Base-by-base conservation (phyloP, 2,888 invertebrate genomes). In the Blomia tropicalis region DNA sequence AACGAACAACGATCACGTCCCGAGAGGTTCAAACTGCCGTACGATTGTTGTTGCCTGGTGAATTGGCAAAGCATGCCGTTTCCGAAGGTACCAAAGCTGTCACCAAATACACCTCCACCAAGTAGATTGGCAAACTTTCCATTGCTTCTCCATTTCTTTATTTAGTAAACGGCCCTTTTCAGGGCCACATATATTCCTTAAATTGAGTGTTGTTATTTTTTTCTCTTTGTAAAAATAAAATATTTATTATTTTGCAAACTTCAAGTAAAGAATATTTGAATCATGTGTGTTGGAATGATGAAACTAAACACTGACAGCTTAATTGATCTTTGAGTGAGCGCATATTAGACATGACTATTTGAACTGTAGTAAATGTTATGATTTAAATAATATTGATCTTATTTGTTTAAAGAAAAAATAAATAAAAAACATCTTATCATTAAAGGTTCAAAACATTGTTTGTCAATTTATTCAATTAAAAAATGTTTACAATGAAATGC, bases 161-260 rank as follows among this genome's bases (percentile, higher is more conserved):
- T 17, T 41, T 17, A 14, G 14, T n/a, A 66, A 67, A 66, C 56
- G 66, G 66, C 63, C 64, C 66, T 67, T 64, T 59, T 67, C 29
- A 66, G 66, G 66, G 63, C 66, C 66, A 66, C 65, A n/a, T n/a
- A n/a, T n/a, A 61, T 62, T 5, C 29, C 41, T 41, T 63, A 17
- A 27, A 5, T 2, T 29, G 31, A 30, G 27, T 32, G n/a, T 14
- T 41, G 41, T 56, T 56, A n/a, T n/a, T 41, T 41, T 41, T n/a
- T 17, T 41, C n/a, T 41, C n/a, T 17, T n/a, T 41, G 14, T 41
- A 17, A 41, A 14, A 41, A 41, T 41, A 41, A 41, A 41, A 41
- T n/a, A n/a, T 41, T 41, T 41, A 17, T 41, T n/a, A n/a, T 17
- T 17, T 17, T 17, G 14, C 14, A 41, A 17, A 41, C 41, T 41